phyloP scores from a whole-genome alignment of 2,113 vertebrate species.

The Struthio camelus region DNA sequence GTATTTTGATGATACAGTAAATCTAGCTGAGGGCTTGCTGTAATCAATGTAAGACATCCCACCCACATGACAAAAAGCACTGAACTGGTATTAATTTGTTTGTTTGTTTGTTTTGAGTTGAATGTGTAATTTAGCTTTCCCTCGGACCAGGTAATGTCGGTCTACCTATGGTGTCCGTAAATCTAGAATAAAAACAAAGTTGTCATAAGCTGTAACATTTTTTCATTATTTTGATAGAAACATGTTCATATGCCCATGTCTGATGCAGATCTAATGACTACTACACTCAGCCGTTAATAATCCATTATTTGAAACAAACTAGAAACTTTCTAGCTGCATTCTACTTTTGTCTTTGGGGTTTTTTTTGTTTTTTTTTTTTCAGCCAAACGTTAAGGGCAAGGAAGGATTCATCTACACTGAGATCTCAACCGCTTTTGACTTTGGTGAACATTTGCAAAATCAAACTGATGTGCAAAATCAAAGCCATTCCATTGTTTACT shows the following conservation, averaged over 20 bases:
- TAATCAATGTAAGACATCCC: not conserved
- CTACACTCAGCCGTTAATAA: not conserved
- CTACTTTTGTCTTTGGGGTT: rapidly evolving
- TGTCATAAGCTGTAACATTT: not conserved
- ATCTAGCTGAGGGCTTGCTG: not conserved
- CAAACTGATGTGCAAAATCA: not conserved
- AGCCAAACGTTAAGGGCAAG: not conserved
- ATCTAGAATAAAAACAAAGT: not conserved
- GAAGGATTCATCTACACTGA: not conserved
- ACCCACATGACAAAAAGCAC: not conserved
- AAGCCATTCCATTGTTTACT: not conserved
- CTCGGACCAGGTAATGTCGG: not conserved
- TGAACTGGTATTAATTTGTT: not conserved
- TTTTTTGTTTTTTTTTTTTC: not conserved
- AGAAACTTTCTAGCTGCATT: not conserved
- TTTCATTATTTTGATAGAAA: not conserved
- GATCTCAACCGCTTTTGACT: not conserved
- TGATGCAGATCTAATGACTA: not conserved
- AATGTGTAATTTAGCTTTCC: not conserved
- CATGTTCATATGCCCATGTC: not conserved
- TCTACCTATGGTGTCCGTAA: not conserved
- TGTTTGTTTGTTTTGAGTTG: rapidly evolving
- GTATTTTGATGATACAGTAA: not conserved
- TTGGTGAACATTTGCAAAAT: not conserved
- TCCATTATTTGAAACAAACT: not conserved